These are phyloP conservation scores for Chloroclystis v-ata DNA, from an alignment of 2,888 invertebrate genomes.

Conservation along the genomic window DNA sequence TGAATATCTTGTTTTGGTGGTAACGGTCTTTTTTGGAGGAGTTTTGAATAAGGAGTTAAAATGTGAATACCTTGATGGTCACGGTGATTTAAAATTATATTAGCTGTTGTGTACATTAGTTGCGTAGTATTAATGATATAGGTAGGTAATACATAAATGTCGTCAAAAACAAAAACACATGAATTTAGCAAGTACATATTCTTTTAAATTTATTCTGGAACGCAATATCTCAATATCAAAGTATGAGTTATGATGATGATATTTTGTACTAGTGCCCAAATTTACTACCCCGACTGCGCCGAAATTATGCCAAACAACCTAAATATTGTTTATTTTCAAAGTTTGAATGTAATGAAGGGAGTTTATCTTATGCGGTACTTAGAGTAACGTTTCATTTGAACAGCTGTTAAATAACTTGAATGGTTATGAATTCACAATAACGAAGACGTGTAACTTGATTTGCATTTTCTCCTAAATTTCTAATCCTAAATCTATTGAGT, in stretches of 20 bases:
- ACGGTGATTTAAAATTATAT: background rate
- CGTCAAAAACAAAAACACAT: background rate
- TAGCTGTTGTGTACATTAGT: background rate
- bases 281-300: background rate
- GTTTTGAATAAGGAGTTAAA: background rate
- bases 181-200: background rate
- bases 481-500: no score
- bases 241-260: no score
- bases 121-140: background rate
- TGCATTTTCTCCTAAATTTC: no score
- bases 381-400: background rate
- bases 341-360: slow-evolving; percentile 6
- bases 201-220: background rate
- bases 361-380: slow-evolving; percentile 4
- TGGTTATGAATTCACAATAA: background rate
- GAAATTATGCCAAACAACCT: background rate
- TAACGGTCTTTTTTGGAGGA: background rate
- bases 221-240: background rate
- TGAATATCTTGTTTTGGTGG: slow-evolving; percentile 15
- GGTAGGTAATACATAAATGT: no score
- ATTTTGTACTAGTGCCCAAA: background rate
- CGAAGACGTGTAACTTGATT: background rate
- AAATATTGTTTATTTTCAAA: slow-evolving; percentile 11
- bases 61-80: no score
- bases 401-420: background rate